Base-by-base conservation (phyloP, 2,888 invertebrate species). In the Mayetiola destructor region DNA sequence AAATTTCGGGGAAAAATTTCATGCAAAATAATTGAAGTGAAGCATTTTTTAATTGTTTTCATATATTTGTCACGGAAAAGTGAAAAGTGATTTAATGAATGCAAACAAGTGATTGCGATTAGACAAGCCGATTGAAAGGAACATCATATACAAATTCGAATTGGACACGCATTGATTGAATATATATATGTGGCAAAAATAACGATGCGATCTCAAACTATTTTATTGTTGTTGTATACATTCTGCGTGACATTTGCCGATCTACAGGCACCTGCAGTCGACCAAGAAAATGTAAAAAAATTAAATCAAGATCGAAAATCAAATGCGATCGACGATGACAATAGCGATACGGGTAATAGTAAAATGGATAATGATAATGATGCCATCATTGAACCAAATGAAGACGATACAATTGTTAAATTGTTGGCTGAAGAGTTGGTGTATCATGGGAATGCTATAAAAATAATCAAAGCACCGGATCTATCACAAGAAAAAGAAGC, bases 401-500 rank as follows among this genome's bases (percentile, higher is more conserved):
- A 48, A 10, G 40, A 40, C n/a, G 27, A 9, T 48, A n/a, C 27
- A 16, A 48, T 48, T 27, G 48, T 27, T 16, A 27, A 23, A 27
- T 48, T 48, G 27, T 12, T 48, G 3, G 27, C 48, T 3, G 48
- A 48, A n/a, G 48, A 48, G 2, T 48, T 48, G n/a, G 23, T 27
- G 9, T 48, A 48, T 48, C 42, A 48, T 10, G 35, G 40, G 12
- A 29, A 54, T 30, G 39, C 55, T 3, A 57, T 57, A 30, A 57
- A 40, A 55, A 55, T 57, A 10, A 40, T 55, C 8, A 35, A 55
- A 32, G 57, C 54, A 5, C 54, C 55, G 16, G 57, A 57, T 32
- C 16, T 57, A 23, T 14, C 36, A 9, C 29, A 54, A 20, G 55
- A 57, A 21, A 30, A 55, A 21, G 57, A 40, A 16, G 48, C 54